Evolutionary conservation across 35 echinoderm and acorn worm genomes (phyloP).

Genomic region (Anneissia japonica): DNA sequence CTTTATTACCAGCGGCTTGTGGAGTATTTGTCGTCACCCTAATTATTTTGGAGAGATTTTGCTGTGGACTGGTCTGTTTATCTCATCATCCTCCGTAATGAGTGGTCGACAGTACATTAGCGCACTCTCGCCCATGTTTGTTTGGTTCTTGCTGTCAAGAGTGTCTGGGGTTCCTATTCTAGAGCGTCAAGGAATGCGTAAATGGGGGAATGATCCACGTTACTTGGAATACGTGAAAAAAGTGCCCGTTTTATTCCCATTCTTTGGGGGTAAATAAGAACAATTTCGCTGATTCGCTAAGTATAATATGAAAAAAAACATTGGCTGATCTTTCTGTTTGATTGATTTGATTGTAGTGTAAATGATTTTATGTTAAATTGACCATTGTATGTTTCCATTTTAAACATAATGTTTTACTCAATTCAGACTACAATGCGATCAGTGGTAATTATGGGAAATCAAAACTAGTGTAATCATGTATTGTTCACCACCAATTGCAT

Average conservation of each 20-base stretch:
- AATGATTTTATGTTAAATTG: no score
- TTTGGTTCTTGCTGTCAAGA: constrained; percentile 62
- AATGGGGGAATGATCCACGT: constrained; percentile 51
- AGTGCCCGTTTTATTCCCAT: constrained; percentile 66
- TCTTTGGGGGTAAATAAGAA: no score
- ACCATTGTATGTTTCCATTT: no score
- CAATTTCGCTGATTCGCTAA: no score
- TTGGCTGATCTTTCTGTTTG: no score
- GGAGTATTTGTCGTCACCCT: constrained; percentile 91
- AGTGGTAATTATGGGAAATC: no score
- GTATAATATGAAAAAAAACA: no score
- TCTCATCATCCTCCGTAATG: constrained; percentile 74
- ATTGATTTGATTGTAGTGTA: no score
- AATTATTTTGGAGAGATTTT: constrained; percentile 96
- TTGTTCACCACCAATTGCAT: no score
- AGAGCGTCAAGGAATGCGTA: constrained; percentile 76
- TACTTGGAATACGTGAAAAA: constrained; percentile 75
- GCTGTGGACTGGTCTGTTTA: constrained; percentile 71
- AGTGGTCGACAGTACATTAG: constrained; percentile 62
- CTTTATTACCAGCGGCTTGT: constrained; percentile 82
- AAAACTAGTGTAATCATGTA: no score
- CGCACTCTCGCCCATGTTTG: constrained; percentile 78
- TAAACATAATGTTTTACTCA: no score
- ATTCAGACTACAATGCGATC: no score
- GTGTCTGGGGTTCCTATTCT: constrained; percentile 75